Percentiles rank a stretch among this genome's conserved stretches.
phyloP scores from a whole-genome alignment of 2,888 invertebrate species.

The Spicauda simplicius region DNA sequence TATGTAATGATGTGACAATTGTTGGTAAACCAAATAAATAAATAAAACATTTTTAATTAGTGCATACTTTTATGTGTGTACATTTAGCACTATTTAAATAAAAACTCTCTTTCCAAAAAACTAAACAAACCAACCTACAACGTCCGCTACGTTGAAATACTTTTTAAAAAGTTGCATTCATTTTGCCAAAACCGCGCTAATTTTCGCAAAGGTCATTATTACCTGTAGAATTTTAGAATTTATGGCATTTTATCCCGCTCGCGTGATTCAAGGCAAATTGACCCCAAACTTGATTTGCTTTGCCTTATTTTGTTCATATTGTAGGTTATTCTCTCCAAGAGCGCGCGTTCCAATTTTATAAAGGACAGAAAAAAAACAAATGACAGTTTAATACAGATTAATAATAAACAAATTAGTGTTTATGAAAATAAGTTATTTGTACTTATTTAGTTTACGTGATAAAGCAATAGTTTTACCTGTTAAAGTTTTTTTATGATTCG shows the following conservation, averaged over 20 bases:
- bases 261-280: slow-evolving; percentile 9
- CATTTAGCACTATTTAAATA: no score
- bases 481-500: neutral
- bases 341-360: slow-evolving; percentile 10
- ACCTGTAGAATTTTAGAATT: neutral
- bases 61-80: no score
- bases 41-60: no score
- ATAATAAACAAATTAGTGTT: neutral
- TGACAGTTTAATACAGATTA: neutral
- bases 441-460: neutral
- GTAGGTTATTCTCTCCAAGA: slow-evolving; percentile 2
- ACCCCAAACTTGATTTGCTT: slow-evolving; percentile 27
- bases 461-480: neutral
- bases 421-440: neutral
- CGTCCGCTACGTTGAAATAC: no score
- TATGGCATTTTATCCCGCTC: slow-evolving; percentile 3
- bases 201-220: neutral
- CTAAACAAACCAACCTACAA: no score
- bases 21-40: no score
- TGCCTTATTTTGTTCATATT: slow-evolving; percentile 10
- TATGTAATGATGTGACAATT: no score
- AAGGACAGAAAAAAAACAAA: neutral
- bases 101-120: no score
- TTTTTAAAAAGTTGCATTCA: no score
- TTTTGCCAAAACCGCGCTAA: no score